A percentile compares a stretch with the other conserved stretches of the same genome.
Conservation (phyloP, 1,140 invertebrate genomes). For the Lepidotrigona ventralis region DNA sequence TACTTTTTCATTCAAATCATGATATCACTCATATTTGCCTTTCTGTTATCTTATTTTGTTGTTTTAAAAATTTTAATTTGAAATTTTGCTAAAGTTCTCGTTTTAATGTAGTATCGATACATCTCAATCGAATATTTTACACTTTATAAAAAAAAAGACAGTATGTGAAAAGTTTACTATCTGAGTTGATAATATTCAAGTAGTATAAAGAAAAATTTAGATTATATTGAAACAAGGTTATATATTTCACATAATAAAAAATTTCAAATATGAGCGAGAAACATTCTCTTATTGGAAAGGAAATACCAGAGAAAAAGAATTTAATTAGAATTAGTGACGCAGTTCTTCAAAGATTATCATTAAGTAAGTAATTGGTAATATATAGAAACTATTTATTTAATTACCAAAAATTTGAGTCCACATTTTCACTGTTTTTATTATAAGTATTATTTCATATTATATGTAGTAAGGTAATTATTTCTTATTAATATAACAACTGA, state of each 20-base stretch:
- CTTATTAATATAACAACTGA: too few species aligned
- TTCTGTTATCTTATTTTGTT: too few species aligned
- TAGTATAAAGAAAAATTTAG: neutral
- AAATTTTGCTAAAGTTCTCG: too few species aligned
- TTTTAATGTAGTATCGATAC: neutral
- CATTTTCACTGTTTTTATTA: neutral
- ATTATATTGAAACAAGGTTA: neutral
- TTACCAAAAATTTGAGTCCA: neutral
- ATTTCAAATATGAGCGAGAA: neutral
- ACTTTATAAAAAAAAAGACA: neutral
- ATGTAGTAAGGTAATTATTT: too few species aligned
- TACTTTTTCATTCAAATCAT: too few species aligned
- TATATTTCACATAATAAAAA: neutral
- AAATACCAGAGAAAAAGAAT: neutral
- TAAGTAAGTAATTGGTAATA: neutral
- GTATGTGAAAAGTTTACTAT: neutral
- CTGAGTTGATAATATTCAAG: neutral
- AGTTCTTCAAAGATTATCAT: neutral
- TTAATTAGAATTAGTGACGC: constrained; percentile 8
- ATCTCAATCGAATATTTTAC: neutral
- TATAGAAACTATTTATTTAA: neutral
- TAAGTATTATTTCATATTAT: too few species aligned
- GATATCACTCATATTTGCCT: too few species aligned
- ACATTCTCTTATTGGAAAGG: too few species aligned
- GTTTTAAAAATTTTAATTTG: too few species aligned